Evolutionary conservation across 2,113 vertebrate species (phyloP), one percentile per base, ranked within the genome.

Genomic region (Solea senegalensis): DNA sequence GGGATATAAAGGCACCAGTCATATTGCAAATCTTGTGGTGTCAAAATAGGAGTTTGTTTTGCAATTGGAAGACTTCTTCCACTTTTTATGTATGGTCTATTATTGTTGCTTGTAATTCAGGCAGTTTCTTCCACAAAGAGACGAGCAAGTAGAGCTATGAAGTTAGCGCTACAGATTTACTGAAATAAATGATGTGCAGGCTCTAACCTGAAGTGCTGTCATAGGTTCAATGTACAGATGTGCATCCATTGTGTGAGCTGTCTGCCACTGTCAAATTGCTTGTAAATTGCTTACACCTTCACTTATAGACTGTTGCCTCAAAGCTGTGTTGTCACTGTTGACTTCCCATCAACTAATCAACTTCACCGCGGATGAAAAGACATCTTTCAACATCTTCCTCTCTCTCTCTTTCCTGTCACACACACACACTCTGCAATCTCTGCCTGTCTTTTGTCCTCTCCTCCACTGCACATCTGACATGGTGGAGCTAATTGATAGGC

Each of bases 401-500:
- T 58, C 41, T 56, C 26, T 9, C 45, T 53, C 61, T 43, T 78
- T 59, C 46, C 56, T 61, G 5, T 27, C 51, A 66, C 51, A 65
- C 50, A 55, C 39, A 46, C 62, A 67, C 67, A 51, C 50, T 15
- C 2, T 12, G n/a, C 39, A 61, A 39, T 62, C 7, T 64, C 14
- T 48, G 4, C 53, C 58, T 63, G 58, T 71, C 28, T 67, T 68
- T 75, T 60, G 46, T 43, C 51, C 45, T 50, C 15, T 57, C 10
- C 71, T 46, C 55, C 49, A 51, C 3, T 16, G 52, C 72, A 72
- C 65, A 76, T 69, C n/a, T 76, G 72, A 65, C 58, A 60, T 76
- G 54, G 45, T n/a, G 44, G 53, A 72, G 72, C 60, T 73, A 84
- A 69, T 58, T 69, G 68, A 72, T 76, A 71, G 58, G 75, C 51